A percentile compares a stretch with the other conserved stretches of the same genome.
These are phyloP conservation scores for Polypedilum vanderplanki DNA, from an alignment of 1,140 invertebrate genomes.

Conservation along the genomic window DNA sequence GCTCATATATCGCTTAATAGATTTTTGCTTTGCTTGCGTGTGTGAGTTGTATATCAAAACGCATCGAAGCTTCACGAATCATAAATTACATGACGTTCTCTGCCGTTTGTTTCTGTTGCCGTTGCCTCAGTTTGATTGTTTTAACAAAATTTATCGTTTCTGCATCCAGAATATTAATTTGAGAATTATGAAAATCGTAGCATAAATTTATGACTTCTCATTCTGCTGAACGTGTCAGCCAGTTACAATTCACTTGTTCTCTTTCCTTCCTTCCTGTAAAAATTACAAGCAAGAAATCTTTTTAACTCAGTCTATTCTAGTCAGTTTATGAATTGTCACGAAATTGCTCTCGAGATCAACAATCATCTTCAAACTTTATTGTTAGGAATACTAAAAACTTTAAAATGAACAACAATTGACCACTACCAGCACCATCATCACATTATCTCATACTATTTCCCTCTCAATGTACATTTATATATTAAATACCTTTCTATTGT, in stretches of 20 bases:
- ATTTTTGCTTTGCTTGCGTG: neutral
- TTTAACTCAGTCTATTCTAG: too few species aligned
- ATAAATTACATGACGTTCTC: neutral
- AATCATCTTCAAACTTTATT: too few species aligned
- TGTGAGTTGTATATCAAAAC: neutral
- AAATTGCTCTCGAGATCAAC: too few species aligned
- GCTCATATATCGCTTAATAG: neutral
- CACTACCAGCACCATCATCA: conserved; percentile 30
- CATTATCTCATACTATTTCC: too few species aligned
- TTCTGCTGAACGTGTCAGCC: too few species aligned
- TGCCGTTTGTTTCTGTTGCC: neutral
- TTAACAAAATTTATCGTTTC: conserved; percentile 35
- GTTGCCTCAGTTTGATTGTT: neutral
- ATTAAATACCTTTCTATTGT: neutral
- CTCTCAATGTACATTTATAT: conserved; percentile 31
- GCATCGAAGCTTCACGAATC: neutral
- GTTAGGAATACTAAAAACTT: too few species aligned
- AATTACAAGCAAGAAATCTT: too few species aligned
- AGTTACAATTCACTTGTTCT: too few species aligned
- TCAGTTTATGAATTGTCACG: too few species aligned
- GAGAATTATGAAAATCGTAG: conserved; percentile 1
- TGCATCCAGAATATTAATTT: conserved; percentile 34
- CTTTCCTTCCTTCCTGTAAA: too few species aligned
- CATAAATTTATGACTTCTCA: neutral
- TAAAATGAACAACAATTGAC: too few species aligned